Evolutionary conservation across 2,113 vertebrate species (phyloP).

Genomic region (Isichthys henryi): DNA sequence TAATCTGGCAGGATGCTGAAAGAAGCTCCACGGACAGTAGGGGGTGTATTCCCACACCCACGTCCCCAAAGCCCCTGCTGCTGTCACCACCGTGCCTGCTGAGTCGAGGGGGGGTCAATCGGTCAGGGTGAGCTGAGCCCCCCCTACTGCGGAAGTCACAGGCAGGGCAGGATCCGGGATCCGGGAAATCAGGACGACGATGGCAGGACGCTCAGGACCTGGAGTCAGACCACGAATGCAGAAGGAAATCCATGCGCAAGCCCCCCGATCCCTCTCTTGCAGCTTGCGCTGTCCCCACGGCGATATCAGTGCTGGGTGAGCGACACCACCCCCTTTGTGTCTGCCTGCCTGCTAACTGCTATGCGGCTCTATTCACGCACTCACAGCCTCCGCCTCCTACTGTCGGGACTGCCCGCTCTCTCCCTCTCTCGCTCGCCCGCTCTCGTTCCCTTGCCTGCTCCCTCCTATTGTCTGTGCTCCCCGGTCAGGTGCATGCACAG

Average conservation of each 20-base stretch:
- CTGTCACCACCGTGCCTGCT: not conserved
- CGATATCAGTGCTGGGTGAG: not conserved
- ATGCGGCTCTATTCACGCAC: not conserved
- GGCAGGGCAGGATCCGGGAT: not conserved
- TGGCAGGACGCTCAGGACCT: not conserved
- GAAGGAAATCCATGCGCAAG: not conserved
- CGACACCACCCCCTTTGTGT: not conserved
- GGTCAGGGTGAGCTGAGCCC: not conserved
- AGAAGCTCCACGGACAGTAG: not conserved
- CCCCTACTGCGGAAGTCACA: not conserved
- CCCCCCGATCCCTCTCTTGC: not conserved
- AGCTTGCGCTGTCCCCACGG: not conserved
- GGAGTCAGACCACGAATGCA: not conserved
- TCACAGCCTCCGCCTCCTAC: not conserved
- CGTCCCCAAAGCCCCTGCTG: not conserved
- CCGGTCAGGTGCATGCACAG: not conserved
- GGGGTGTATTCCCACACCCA: not conserved
- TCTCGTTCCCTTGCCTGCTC: not conserved
- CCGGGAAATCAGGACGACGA: not conserved
- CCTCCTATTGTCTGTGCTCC: constrained; percentile 9
- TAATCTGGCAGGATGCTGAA: not conserved
- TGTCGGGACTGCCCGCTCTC: not conserved
- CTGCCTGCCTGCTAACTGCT: not conserved
- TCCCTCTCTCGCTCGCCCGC: not conserved
- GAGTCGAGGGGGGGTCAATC: not conserved